These are phyloP conservation scores for Oscheius myriophilus DNA, from an alignment of 2,888 invertebrate genomes.

Conservation along the genomic window DNA sequence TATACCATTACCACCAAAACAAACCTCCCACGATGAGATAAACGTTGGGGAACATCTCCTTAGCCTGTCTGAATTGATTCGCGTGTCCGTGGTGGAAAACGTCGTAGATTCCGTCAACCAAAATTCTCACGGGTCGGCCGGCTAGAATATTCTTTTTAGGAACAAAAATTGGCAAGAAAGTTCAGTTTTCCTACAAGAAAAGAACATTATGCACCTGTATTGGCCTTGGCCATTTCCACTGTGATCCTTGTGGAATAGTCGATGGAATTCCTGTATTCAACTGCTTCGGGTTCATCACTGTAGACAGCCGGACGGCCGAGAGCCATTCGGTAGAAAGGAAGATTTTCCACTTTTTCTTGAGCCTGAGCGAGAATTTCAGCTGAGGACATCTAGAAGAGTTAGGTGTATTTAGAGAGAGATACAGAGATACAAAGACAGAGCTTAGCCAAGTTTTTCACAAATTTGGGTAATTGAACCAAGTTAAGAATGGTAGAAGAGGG, in stretches of 20 bases:
- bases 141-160: no score
- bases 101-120: slow-evolving; percentile 98
- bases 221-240: slow-evolving; percentile 83
- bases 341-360: neutral
- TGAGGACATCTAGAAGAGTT: no score
- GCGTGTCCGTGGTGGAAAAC: slow-evolving; percentile 98
- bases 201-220: slow-evolving; percentile 75
- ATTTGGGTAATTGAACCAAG: no score
- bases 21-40: slow-evolving; percentile 95
- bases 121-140: slow-evolving; percentile 87
- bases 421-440: no score
- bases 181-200: no score
- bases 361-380: no score
- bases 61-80: slow-evolving; percentile 88
- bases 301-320: slow-evolving; percentile 62
- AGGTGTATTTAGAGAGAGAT: no score
- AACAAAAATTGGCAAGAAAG: no score
- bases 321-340: slow-evolving; percentile 35
- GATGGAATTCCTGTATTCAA: slow-evolving; percentile 76
- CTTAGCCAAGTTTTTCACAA: no score
- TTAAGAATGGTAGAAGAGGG: no score
- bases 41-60: slow-evolving; percentile 89
- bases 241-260: slow-evolving; percentile 86
- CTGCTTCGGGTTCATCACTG: slow-evolving; percentile 63
- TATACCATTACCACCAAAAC: neutral